These are phyloP conservation scores for Andrena praecox DNA, from an alignment of 2,888 invertebrate genomes.

Conservation along the genomic window DNA sequence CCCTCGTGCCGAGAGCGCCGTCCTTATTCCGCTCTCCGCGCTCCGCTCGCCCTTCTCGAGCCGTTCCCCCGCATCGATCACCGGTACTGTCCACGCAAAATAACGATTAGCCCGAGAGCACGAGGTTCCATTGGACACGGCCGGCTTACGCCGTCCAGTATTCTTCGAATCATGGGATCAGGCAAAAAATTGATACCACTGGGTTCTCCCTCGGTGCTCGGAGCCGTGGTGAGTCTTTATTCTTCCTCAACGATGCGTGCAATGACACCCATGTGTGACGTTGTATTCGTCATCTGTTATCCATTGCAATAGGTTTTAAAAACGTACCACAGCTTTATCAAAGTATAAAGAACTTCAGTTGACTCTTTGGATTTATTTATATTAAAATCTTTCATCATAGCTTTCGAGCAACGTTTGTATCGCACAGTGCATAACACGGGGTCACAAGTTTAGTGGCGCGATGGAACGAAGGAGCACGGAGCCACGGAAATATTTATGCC, in stretches of 20 bases:
- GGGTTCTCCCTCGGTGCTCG: background rate
- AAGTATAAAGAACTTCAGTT: too few species aligned
- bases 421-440: background rate
- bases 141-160: constrained; percentile 40
- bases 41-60: constrained; percentile 67
- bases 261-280: too few species aligned
- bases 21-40: constrained; percentile 68
- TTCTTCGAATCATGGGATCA: constrained; percentile 41
- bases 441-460: background rate
- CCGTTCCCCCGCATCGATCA: constrained; percentile 72
- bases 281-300: too few species aligned
- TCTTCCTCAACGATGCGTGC: too few species aligned
- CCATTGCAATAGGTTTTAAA: too few species aligned
- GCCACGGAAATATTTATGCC: constrained; percentile 1
- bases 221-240: background rate
- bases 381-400: background rate
- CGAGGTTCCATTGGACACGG: constrained; percentile 65
- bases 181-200: constrained; percentile 36
- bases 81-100: constrained; percentile 74
- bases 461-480: background rate
- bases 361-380: background rate
- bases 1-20: constrained; percentile 67
- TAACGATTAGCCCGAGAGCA: constrained; percentile 73
- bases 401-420: too few species aligned
- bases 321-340: too few species aligned